phyloP scores from a whole-genome alignment of 2,888 invertebrate species.

The Amphipyra berbera region DNA sequence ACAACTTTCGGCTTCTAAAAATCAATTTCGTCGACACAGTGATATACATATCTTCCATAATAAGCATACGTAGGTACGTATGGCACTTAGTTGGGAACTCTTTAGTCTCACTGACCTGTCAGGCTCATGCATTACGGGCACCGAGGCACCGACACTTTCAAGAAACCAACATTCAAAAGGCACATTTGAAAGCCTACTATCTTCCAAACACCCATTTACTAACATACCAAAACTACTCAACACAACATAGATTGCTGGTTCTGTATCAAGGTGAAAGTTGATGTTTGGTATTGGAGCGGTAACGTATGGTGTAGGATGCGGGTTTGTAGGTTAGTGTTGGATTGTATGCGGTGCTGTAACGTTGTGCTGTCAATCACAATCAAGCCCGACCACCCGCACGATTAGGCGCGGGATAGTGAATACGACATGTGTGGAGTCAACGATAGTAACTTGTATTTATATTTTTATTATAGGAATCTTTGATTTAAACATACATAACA shows the following conservation, averaged over 20 bases:
- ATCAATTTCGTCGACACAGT: not conserved
- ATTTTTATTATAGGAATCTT: not conserved
- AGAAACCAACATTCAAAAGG: slow-evolving; percentile 68
- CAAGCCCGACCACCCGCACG: slow-evolving; percentile 87
- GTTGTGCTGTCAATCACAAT: slow-evolving; percentile 88
- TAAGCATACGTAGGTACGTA: slow-evolving; percentile 20
- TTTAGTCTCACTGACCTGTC: slow-evolving; percentile 65
- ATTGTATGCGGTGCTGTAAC: slow-evolving; percentile 75
- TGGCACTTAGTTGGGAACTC: slow-evolving; percentile 44
- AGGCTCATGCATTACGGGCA: slow-evolving; percentile 62
- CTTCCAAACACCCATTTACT: slow-evolving; percentile 32
- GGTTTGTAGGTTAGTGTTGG: slow-evolving; percentile 43
- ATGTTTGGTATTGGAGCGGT: slow-evolving; percentile 15
- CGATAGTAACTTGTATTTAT: not conserved
- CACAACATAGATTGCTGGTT: slow-evolving; percentile 56
- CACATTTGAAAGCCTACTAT: slow-evolving; percentile 70
- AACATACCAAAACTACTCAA: slow-evolving; percentile 10
- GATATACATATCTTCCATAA: slow-evolving; percentile 12
- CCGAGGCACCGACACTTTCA: slow-evolving; percentile 62
- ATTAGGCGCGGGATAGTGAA: slow-evolving; percentile 76
- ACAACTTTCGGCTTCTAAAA: too few relatives aligned
- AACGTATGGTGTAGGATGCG: slow-evolving; percentile 56
- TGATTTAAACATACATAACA: too few relatives aligned
- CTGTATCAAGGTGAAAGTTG: not conserved
- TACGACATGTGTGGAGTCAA: slow-evolving; percentile 63